Percentiles rank a stretch among this genome's conserved stretches.
Evolutionary conservation across 2,113 vertebrate species (phyloP).

Genomic region (Pseudorectes ferrugineus): DNA sequence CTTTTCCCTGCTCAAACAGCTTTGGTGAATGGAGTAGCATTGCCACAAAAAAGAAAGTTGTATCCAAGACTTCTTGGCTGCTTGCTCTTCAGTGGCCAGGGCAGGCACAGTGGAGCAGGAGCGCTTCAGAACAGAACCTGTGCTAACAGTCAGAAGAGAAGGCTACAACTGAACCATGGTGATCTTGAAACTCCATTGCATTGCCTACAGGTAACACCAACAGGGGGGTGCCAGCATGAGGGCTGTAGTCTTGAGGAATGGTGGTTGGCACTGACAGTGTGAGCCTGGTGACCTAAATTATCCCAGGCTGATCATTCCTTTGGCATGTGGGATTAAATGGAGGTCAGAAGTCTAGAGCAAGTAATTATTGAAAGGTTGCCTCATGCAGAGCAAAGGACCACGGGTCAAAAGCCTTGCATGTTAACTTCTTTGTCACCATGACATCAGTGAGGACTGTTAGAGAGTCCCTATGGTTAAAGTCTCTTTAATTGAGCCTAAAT

Average conservation of each 20-base stretch:
- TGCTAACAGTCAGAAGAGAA: neutral
- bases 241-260: neutral
- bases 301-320: neutral
- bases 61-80: neutral
- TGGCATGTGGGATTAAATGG: neutral
- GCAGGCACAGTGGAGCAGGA: neutral
- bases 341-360: neutral
- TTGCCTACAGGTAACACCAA: neutral
- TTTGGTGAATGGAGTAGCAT: neutral
- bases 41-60: neutral
- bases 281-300: neutral
- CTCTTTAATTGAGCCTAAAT: neutral
- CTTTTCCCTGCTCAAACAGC: neutral
- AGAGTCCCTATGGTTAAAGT: neutral
- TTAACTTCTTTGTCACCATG: neutral
- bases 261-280: neutral
- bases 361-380: neutral
- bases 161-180: neutral
- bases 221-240: neutral
- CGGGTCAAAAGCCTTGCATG: neutral
- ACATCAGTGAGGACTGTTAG: neutral
- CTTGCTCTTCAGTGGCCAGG: neutral
- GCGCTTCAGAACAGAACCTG: fast-evolving
- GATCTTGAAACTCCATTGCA: neutral
- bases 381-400: neutral